These are phyloP conservation scores for Anoplolepis gracilipes DNA, from an alignment of 1,140 invertebrate genomes.

Conservation along the genomic window DNA sequence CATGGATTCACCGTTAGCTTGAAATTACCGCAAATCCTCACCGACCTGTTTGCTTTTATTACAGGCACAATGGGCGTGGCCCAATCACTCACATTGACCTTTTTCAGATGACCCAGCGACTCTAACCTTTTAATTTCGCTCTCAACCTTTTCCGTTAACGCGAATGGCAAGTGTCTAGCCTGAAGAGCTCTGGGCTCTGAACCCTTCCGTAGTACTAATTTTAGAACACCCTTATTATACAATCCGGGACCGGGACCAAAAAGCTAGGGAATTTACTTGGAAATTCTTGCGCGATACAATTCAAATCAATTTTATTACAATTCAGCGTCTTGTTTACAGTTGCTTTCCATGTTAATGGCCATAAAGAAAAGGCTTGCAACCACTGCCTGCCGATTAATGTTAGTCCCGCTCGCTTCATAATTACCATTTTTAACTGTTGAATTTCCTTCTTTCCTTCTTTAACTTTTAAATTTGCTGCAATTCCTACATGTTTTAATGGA, in stretches of 20 bases:
- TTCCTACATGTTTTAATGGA: too few relatives aligned
- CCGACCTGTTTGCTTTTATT: not conserved
- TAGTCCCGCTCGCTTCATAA: too few relatives aligned
- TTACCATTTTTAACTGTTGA: too few relatives aligned
- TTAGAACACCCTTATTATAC: not conserved
- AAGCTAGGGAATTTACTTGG: not conserved
- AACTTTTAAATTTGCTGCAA: too few relatives aligned
- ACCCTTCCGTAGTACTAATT: not conserved
- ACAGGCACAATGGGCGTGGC: slow-evolving; percentile 29
- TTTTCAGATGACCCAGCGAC: slow-evolving; percentile 59
- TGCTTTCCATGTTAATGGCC: not conserved
- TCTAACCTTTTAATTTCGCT: slow-evolving; percentile 40
- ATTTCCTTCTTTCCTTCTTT: too few relatives aligned
- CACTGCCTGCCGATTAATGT: not conserved
- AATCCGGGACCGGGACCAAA: not conserved
- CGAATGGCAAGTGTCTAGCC: not conserved
- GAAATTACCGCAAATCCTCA: slow-evolving; percentile 42
- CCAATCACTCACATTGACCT: slow-evolving; percentile 20
- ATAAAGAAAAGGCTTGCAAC: not conserved
- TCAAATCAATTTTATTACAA: not conserved
- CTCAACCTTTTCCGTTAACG: not conserved
- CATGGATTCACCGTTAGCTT: slow-evolving; percentile 33
- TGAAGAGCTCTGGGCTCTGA: not conserved
- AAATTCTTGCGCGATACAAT: not conserved
- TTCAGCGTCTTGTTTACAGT: too few relatives aligned